A percentile compares a stretch with the other conserved stretches of the same genome.
Conservation (phyloP, 2,797 vertebrate species). For the Bovichtus diacanthus region DNA sequence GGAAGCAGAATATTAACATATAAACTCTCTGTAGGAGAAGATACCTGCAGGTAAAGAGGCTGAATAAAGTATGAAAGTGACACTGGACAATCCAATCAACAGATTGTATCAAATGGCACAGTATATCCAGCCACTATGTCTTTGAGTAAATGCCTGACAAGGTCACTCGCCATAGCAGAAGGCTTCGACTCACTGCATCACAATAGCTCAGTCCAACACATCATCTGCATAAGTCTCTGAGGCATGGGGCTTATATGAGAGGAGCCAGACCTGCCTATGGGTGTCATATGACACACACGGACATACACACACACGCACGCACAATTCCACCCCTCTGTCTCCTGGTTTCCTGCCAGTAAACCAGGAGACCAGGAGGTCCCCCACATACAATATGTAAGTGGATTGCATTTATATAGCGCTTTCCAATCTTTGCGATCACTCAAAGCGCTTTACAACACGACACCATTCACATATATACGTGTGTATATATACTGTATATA, state of each 20-base stretch:
- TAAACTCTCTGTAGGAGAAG: conserved; percentile 5
- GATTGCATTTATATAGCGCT: too few relatives aligned
- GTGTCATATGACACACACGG: conserved; percentile 62
- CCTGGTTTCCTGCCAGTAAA: too few relatives aligned
- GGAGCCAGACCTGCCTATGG: conserved; percentile 47
- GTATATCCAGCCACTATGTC: conserved; percentile 8
- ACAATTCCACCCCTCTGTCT: conserved; percentile 13
- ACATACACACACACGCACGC: conserved; percentile 9
- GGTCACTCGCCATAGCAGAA: conserved; percentile 45
- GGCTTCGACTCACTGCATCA: conserved; percentile 51
- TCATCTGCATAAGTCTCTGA: conserved; percentile 61
- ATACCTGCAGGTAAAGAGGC: conserved; percentile 7
- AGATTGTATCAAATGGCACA: conserved; percentile 3
- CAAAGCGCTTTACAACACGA: too few relatives aligned
- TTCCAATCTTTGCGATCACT: too few relatives aligned
- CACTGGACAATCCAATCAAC: conserved; percentile 22
- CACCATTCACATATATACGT: too few relatives aligned
- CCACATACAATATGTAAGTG: neutral
- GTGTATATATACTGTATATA: too few relatives aligned
- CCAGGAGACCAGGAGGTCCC: conserved; percentile 5
- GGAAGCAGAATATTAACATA: conserved; percentile 20
- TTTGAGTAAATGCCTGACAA: conserved; percentile 39
- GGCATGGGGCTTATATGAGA: conserved; percentile 62
- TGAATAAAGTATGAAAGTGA: conserved; percentile 31
- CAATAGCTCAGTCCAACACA: conserved; percentile 55